These are phyloP conservation scores for Larimichthys polyactis DNA, from an alignment of 2,113 vertebrate species.

Conservation along the genomic window DNA sequence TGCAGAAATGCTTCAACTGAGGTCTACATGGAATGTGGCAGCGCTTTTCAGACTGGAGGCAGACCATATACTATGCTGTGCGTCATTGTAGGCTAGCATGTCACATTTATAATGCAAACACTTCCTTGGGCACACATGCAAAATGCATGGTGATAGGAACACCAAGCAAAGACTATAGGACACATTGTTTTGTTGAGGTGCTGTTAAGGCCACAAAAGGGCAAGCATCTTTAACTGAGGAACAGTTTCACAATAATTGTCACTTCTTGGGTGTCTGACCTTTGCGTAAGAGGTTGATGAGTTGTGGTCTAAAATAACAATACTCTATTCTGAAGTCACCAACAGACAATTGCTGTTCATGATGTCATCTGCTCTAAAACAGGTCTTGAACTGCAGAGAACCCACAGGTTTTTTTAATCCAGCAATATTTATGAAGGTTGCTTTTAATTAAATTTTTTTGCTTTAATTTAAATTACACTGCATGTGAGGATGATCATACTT, in stretches of 20 bases:
- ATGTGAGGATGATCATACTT: background rate
- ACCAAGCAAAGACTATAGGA: constrained; percentile 48
- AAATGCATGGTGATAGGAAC: constrained; percentile 76
- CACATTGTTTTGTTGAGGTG: constrained; percentile 58
- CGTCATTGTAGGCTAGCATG: constrained; percentile 70
- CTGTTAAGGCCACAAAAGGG: constrained; percentile 57
- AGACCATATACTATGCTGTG: constrained; percentile 47
- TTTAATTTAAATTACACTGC: background rate
- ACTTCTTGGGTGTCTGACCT: constrained; percentile 68
- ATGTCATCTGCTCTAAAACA: background rate
- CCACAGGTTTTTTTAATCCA: background rate
- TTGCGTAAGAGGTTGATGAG: constrained; percentile 54
- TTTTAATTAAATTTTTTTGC: background rate
- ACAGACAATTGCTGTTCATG: background rate
- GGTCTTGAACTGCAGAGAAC: background rate
- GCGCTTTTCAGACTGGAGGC: constrained; percentile 25
- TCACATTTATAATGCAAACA: constrained; percentile 82
- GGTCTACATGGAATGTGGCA: constrained; percentile 13
- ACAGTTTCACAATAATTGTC: constrained; percentile 59
- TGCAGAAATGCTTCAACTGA: constrained; percentile 15
- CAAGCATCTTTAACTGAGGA: constrained; percentile 66
- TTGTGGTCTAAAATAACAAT: constrained; percentile 16
- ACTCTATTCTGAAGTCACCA: background rate
- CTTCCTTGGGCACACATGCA: constrained; percentile 73
- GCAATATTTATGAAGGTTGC: background rate